phyloP scores from a whole-genome alignment of 2,797 vertebrate species.

The Setipinna tenuifilis region DNA sequence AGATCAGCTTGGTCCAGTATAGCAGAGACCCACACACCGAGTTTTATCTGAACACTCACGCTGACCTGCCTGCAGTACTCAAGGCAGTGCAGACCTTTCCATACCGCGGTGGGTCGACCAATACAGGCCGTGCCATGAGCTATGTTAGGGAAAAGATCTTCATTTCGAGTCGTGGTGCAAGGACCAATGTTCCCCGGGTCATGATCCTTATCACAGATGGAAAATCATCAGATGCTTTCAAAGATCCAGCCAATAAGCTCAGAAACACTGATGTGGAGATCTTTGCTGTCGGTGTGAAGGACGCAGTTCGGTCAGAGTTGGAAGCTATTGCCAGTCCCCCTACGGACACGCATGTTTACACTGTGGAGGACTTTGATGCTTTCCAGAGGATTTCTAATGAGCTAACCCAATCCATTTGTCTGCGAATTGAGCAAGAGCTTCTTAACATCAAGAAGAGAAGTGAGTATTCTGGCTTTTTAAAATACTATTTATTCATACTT shows the following conservation, averaged over 20 bases:
- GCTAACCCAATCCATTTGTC: constrained; percentile 93
- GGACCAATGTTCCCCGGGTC: constrained; percentile 87
- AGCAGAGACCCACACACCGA: constrained; percentile 94
- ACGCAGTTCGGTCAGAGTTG: constrained; percentile 90
- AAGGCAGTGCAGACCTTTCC: constrained; percentile 91
- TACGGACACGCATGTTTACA: constrained; percentile 91
- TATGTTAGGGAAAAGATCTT: constrained; percentile 93
- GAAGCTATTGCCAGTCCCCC: constrained; percentile 93
- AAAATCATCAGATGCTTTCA: constrained; percentile 95
- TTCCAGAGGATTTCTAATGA: constrained; percentile 96
- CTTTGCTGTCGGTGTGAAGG: constrained; percentile 97
- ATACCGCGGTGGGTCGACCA: constrained; percentile 96
- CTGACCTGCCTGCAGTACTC: constrained; percentile 82
- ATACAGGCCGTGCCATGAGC: constrained; percentile 96
- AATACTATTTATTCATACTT: neutral
- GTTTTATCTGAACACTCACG: constrained; percentile 90
- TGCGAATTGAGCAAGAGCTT: constrained; percentile 93
- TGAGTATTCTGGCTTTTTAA: constrained; percentile 69
- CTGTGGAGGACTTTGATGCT: constrained; percentile 97
- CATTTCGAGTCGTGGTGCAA: constrained; percentile 82
- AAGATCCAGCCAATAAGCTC: constrained; percentile 86
- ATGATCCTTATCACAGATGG: constrained; percentile 98
- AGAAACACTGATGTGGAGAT: constrained; percentile 91
- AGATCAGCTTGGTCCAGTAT: constrained; percentile 97
- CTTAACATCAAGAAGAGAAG: constrained; percentile 85